Conservation (phyloP, 1,140 invertebrate genomes). For the Eurosta solidaginis region DNA sequence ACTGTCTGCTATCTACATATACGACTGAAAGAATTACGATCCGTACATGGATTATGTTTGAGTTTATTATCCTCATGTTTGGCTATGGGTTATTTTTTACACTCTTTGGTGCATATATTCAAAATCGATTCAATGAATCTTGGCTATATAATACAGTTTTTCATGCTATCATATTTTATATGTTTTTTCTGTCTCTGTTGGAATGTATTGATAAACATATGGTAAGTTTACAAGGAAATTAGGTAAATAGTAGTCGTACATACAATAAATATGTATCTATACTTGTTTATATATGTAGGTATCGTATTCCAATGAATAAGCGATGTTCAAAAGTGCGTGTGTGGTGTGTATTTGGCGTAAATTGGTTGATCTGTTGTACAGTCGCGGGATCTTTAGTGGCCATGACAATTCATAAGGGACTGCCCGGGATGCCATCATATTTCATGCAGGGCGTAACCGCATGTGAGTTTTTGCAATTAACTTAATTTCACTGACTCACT, state of each 20-base stretch:
- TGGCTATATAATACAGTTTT: slow-evolving; percentile 54
- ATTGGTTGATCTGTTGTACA: slow-evolving; percentile 40
- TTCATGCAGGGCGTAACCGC: slow-evolving; percentile 55
- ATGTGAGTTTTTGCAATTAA: slow-evolving; percentile 41
- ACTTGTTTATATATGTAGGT: slow-evolving; percentile 27
- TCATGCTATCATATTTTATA: slow-evolving; percentile 53
- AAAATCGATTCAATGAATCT: slow-evolving; percentile 43
- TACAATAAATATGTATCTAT: background rate
- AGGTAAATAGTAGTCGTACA: background rate
- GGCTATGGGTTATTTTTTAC: slow-evolving; percentile 53
- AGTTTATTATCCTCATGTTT: slow-evolving; percentile 52
- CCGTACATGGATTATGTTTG: slow-evolving; percentile 50
- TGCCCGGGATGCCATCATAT: slow-evolving; percentile 56
- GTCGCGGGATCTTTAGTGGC: slow-evolving; percentile 46
- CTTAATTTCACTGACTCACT: no score
- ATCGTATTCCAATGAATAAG: slow-evolving; percentile 46
- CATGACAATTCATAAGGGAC: slow-evolving; percentile 49
- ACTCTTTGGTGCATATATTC: slow-evolving; percentile 53
- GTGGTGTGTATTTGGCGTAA: slow-evolving; percentile 42
- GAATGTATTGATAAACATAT: slow-evolving; percentile 53
- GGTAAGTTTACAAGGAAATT: slow-evolving; percentile 35
- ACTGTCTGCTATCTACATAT: slow-evolving; percentile 52
- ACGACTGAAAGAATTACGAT: slow-evolving; percentile 41
- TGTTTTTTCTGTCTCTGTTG: slow-evolving; percentile 55
- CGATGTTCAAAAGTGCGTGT: slow-evolving; percentile 40